Percentiles rank a stretch among this genome's conserved stretches.
These are phyloP conservation scores for Nesogale talazaci DNA, from an alignment of 2,113 vertebrate species.

Conservation along the genomic window DNA sequence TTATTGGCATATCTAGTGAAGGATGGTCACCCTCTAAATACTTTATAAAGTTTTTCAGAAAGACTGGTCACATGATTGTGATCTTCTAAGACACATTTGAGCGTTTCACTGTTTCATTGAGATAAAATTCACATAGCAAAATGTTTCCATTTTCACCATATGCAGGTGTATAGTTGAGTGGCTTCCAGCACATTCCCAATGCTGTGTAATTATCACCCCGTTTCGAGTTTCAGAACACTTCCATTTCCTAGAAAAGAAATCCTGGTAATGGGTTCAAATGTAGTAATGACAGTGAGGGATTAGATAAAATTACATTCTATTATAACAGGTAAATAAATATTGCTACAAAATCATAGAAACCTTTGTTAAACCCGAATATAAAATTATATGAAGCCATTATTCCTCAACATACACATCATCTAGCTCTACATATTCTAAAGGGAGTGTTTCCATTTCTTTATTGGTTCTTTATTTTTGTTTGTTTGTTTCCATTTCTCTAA, in stretches of 20 bases:
- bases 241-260: not conserved
- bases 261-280: not conserved
- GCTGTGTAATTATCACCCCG: not conserved
- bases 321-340: not conserved
- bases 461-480: too few relatives aligned
- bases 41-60: slow-evolving; percentile 10
- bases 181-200: slow-evolving; percentile 8
- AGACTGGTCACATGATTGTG: not conserved
- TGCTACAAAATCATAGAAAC: too few relatives aligned
- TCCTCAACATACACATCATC: too few relatives aligned
- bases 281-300: not conserved
- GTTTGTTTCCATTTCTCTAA: too few relatives aligned
- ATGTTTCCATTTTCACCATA: slow-evolving; percentile 12
- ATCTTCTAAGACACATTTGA: not conserved
- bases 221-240: slow-evolving; percentile 59
- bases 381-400: too few relatives aligned
- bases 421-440: too few relatives aligned
- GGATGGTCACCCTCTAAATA: slow-evolving; percentile 16
- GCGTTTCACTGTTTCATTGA: slow-evolving; percentile 25
- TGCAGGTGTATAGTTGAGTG: not conserved
- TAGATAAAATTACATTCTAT: not conserved
- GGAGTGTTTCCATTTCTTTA: too few relatives aligned
- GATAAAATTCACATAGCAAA: slow-evolving; percentile 26
- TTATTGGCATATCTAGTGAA: not conserved
- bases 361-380: too few relatives aligned